Base-by-base conservation (phyloP, 2,113 vertebrate species). In the Falcunculus frontatus region DNA sequence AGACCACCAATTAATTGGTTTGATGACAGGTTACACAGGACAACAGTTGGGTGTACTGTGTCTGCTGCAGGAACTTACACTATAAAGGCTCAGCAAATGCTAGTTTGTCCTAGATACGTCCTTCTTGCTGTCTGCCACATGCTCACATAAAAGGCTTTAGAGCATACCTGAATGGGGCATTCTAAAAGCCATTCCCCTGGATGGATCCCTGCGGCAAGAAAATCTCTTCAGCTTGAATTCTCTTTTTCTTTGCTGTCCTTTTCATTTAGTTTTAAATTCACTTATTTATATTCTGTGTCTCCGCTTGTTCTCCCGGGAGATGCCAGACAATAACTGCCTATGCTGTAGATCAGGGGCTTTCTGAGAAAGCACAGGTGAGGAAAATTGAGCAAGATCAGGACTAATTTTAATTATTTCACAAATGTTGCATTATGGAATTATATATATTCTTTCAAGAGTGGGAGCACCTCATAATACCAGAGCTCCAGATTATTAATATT, bases 381-480 rank as follows among this genome's bases (percentile, higher is more conserved):
- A 86, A 89, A 91, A 97, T 83, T 81, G 90, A 87, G 62, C 30
- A 44, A 95, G 64, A 82, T 63, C 42, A 92, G 89, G 97, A 89
- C 46, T 92, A 82, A 59, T 90, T 92, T 73, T 94, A 93, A 93
- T 84, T 94, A 91, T 95, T 95, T 97, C 59, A 94, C 47, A 53
- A 79, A 59, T 74, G 42, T 87, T 96, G 42, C 35, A 35, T 93
- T 74, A 75, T 87, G 53, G 11, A 47, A 29, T 64, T 79, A 26
- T 13, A 63, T 84, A 8, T 70, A 13, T 55, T 80, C 13, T 77
- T 85, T 85, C 70, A 87, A 64, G 59, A 47, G 23, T 74, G 60
- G 57, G 47, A 86, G 30, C 53, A 72, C 14, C 10, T 90, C 20
- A 27, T 78, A 44, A 55, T 64, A 70, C 14, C 30, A 53, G 56